Conservation (phyloP, 2,888 invertebrate species). For the Pardosa pseudoannulata region DNA sequence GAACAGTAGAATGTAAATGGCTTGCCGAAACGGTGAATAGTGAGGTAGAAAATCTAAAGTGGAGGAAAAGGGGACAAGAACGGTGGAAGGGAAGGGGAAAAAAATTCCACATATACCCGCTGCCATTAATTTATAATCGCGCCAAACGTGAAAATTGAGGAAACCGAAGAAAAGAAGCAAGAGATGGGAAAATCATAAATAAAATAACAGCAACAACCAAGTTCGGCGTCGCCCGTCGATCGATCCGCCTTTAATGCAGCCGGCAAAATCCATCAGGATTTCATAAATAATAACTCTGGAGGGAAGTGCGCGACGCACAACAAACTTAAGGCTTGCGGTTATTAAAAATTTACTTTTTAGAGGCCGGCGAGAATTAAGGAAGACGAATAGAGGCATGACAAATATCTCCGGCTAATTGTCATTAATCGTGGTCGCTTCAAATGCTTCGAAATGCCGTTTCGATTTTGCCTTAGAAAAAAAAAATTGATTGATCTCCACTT, state of each 20-base stretch:
- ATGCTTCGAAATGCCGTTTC: slow-evolving; percentile 11
- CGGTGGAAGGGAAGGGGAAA: neutral
- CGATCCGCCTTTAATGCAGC: slow-evolving; percentile 60
- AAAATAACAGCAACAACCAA: slow-evolving; percentile 67
- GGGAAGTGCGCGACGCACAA: slow-evolving; percentile 15
- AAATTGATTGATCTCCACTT: neutral
- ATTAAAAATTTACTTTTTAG: slow-evolving; percentile 66
- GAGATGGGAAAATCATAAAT: slow-evolving; percentile 66
- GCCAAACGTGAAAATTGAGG: slow-evolving; percentile 70
- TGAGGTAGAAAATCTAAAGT: neutral
- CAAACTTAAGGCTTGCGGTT: slow-evolving; percentile 28
- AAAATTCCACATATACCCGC: slow-evolving; percentile 25
- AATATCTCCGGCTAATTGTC: slow-evolving; percentile 64
- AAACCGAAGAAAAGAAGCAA: slow-evolving; percentile 54
- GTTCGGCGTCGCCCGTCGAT: slow-evolving; percentile 33
- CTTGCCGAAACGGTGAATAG: neutral
- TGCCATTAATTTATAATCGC: slow-evolving; percentile 71
- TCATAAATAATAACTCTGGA: slow-evolving; percentile 67
- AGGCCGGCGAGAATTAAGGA: slow-evolving; percentile 47
- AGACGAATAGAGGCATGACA: slow-evolving; percentile 60
- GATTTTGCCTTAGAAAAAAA: slow-evolving; percentile 30
- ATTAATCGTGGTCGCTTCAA: slow-evolving; percentile 51
- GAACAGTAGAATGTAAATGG: neutral
- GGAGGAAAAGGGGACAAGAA: neutral
- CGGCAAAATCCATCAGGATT: slow-evolving; percentile 67